These are phyloP conservation scores for Deroplatys truncata DNA, from an alignment of 2,888 invertebrate genomes.

Conservation along the genomic window DNA sequence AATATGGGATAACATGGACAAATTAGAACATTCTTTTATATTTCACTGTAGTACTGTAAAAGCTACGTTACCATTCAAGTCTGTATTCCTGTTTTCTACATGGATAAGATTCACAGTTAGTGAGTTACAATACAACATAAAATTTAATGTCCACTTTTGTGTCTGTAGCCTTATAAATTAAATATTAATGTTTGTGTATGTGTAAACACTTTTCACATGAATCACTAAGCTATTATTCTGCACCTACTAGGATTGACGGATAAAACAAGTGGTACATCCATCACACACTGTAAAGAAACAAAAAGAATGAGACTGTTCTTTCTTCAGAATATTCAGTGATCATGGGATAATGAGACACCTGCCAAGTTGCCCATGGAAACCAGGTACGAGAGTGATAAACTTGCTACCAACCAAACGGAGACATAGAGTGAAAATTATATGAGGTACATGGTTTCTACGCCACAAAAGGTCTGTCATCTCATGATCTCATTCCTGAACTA, in stretches of 20 bases:
- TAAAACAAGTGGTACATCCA: not conserved
- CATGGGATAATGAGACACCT: not conserved
- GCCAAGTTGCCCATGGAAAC: constrained; percentile 10
- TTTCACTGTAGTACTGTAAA: not conserved
- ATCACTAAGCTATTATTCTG: not conserved
- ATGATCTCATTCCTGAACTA: constrained; percentile 23
- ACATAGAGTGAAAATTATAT: not conserved
- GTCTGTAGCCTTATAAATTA: not conserved
- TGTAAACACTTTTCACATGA: not conserved
- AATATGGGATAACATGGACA: not conserved
- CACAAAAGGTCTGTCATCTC: constrained; percentile 19
- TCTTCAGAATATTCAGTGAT: not conserved
- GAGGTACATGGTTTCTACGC: constrained; percentile 8
- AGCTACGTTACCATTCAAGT: not conserved
- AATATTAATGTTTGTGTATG: not conserved
- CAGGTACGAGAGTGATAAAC: not conserved
- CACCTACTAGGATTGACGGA: not conserved
- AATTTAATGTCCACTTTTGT: not conserved
- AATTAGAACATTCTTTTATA: not conserved
- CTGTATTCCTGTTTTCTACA: not conserved
- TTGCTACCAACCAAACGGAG: not conserved
- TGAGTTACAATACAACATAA: not conserved
- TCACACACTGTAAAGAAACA: not conserved
- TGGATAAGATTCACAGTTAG: not conserved
- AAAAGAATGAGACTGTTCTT: not conserved